Evolutionary conservation across 1,140 invertebrate species (phyloP).

Genomic region (Lucilia sericata): DNA sequence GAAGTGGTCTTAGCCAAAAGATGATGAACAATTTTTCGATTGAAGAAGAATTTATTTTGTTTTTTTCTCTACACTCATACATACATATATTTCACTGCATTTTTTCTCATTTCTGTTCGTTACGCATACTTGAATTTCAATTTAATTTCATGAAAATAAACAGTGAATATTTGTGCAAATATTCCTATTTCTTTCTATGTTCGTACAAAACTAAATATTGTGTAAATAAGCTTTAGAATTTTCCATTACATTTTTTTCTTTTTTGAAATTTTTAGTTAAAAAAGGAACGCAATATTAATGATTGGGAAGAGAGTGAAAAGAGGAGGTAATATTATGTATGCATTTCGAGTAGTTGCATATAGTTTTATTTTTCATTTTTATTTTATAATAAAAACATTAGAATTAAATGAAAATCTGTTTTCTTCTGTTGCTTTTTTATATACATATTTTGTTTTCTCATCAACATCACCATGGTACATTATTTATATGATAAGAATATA

Average conservation of each 20-base stretch:
- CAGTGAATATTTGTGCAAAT: slow-evolving; percentile 4
- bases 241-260: neutral
- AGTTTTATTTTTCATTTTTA: neutral
- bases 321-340: no score
- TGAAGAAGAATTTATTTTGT: neutral
- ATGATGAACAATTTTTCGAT: no score
- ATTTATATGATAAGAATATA: neutral
- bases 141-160: slow-evolving; percentile 13
- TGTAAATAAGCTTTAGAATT: slow-evolving; percentile 6
- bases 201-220: neutral
- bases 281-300: neutral
- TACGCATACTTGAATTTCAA: slow-evolving; percentile 16
- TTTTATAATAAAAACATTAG: neutral
- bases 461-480: neutral
- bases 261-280: neutral
- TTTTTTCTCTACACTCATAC: neutral
- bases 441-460: neutral
- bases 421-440: neutral
- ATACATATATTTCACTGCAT: neutral
- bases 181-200: neutral
- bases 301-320: no score
- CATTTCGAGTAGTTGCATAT: no score
- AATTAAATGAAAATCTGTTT: neutral
- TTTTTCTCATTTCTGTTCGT: neutral
- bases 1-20: no score